These are phyloP conservation scores for Leuctra nigra DNA, from an alignment of 2,888 invertebrate species.

Conservation along the genomic window DNA sequence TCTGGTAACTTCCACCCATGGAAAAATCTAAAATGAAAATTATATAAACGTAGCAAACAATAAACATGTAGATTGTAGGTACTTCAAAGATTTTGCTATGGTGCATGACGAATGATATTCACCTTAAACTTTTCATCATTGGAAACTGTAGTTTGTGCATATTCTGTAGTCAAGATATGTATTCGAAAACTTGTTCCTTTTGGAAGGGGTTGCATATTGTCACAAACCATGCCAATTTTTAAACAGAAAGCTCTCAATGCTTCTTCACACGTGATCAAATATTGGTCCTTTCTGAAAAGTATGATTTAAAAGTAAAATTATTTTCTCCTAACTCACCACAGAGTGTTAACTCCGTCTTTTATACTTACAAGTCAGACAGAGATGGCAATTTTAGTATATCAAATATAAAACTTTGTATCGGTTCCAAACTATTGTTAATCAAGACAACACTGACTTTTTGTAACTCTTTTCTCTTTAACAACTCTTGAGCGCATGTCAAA, in stretches of 20 bases:
- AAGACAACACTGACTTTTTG: conserved; percentile 47
- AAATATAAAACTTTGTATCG: conserved; percentile 45
- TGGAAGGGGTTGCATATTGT: not conserved
- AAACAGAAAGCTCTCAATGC: not conserved
- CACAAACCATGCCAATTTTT: not conserved
- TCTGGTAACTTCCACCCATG: too few species aligned
- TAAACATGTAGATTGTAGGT: too few species aligned
- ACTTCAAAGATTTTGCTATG: too few species aligned
- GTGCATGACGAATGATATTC: too few species aligned
- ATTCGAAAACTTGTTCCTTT: not conserved
- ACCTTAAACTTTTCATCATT: not conserved
- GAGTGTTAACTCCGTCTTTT: not conserved
- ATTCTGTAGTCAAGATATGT: not conserved
- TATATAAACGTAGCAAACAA: too few species aligned
- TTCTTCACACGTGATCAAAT: not conserved
- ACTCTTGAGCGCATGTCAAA: conserved; percentile 45
- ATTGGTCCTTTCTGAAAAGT: not conserved
- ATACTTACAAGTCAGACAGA: not conserved
- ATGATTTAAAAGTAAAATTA: too few species aligned
- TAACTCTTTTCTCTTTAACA: conserved; percentile 46
- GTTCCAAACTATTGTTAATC: conserved; percentile 40
- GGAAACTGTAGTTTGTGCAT: not conserved
- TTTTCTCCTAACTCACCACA: not conserved
- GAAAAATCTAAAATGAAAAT: too few species aligned
- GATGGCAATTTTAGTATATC: conserved; percentile 34